Evolutionary conservation across 2,888 invertebrate genomes (phyloP), one percentile per base, ranked within the genome.

Genomic region (Oxytorus armatus): DNA sequence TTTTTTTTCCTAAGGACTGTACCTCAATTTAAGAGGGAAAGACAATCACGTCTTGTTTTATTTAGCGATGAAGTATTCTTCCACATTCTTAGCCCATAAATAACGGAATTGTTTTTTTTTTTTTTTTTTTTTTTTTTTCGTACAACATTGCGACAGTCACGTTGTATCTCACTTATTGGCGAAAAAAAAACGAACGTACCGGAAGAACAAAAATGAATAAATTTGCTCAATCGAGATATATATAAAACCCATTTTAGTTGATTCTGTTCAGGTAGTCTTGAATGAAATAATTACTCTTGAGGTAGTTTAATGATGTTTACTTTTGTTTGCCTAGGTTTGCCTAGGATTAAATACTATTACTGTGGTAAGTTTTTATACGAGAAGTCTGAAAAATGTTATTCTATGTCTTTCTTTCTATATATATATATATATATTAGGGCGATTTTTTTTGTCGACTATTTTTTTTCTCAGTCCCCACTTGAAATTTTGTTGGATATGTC

Each of bases 261-360:
- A 61, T 63, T 61, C 42, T 44, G 5, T 53, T 18, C 2, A 49
- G 69, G 66, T 76, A 75, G 79, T n/a, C 44, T 63, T 39, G 49
- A 78, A 66, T 57, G 66, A 39, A 47, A 39, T 51, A 57, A 61
- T 61, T 33, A 33, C 16, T 29, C 11, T 61, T 53, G 44, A 29
- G 65, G 55, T 65, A 55, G 74, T 55, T 44, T 79, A 82, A 79
- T 83, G 76, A 83, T 72, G 66, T 77, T 69, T 63, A 69, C 42
- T 79, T 76, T 83, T 79, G 85, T 90, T 88, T 90, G 88, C 89
- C 89, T 90, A 94, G 94, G 94, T 92, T 93, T 94, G 91, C 94
- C 94, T 92, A 93, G 94, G 94, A 94, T 94, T 92, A 94, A 93
- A 92, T 94, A 94, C 93, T 94, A 94, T 92, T 94, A 94, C 90